A percentile compares a stretch with the other conserved stretches of the same genome.
Evolutionary conservation across 53 echinoderm and acorn worm species (phyloP).

Genomic region (Arbacia lixula): DNA sequence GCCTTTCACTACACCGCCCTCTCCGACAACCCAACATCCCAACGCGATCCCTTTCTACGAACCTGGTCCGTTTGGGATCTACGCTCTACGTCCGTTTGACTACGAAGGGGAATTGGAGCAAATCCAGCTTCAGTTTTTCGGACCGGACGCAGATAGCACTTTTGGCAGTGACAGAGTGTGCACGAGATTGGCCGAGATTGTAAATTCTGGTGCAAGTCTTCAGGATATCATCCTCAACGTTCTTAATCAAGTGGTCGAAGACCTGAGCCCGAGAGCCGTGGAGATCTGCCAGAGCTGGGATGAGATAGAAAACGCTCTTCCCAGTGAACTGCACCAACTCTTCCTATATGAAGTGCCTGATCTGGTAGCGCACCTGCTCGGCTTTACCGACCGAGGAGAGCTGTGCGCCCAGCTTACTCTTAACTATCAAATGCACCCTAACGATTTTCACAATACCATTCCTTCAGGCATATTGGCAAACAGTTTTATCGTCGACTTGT

Average conservation of each 20-base stretch:
- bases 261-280: not conserved
- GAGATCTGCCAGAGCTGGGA: conserved; percentile 40
- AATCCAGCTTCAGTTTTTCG: not conserved
- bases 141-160: not conserved
- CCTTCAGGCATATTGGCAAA: not conserved
- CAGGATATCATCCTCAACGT: not conserved
- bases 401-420: not conserved
- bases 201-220: not conserved
- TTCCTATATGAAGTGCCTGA: not conserved
- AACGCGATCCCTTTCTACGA: no score
- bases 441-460: no score
- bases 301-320: not conserved
- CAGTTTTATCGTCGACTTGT: not conserved
- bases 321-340: not conserved
- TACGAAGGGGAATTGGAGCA: not conserved
- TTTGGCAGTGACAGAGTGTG: not conserved
- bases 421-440: no score
- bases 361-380: not conserved
- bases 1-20: not conserved
- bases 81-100: conserved; percentile 19
- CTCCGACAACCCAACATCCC: no score
- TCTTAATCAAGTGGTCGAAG: not conserved
- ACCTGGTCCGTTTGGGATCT: not conserved
- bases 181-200: not conserved
- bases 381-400: not conserved